Evolutionary conservation across 2,888 invertebrate species (phyloP).

Genomic region (Xylota segnis): DNA sequence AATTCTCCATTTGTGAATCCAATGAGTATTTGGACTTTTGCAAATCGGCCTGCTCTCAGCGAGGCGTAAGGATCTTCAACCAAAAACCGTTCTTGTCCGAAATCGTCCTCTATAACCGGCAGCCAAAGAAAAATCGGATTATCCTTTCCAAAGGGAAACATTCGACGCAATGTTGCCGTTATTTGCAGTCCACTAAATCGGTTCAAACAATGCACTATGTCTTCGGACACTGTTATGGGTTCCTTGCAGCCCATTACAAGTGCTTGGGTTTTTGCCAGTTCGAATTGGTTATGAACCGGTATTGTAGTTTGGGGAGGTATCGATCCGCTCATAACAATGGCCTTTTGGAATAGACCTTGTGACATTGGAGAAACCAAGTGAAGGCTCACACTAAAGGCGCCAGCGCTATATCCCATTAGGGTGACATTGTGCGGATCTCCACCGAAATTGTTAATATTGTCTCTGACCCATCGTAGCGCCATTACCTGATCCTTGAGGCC

Average conservation of each 20-base stretch:
- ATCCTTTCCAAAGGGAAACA: constrained; percentile 80
- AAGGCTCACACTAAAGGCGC: constrained; percentile 79
- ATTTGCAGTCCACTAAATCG: constrained; percentile 78
- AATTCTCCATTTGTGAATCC: constrained; percentile 86
- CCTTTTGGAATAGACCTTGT: constrained; percentile 85
- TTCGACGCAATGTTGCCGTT: constrained; percentile 76
- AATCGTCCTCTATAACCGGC: constrained; percentile 85
- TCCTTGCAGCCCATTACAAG: constrained; percentile 84
- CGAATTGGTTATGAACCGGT: constrained; percentile 83
- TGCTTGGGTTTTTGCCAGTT: constrained; percentile 85
- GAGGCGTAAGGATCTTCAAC: constrained; percentile 84
- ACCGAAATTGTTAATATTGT: constrained; percentile 85
- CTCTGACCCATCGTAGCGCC: constrained; percentile 85
- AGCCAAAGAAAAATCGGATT: constrained; percentile 83
- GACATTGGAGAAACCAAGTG: constrained; percentile 83
- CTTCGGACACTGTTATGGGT: constrained; percentile 80
- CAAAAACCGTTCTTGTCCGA: constrained; percentile 85
- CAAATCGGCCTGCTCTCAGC: constrained; percentile 83
- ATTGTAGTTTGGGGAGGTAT: constrained; percentile 80
- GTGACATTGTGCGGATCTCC: constrained; percentile 86
- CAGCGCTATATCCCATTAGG: constrained; percentile 84
- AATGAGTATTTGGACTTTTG: constrained; percentile 85
- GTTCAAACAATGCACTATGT: constrained; percentile 85
- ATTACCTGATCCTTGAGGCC: constrained; percentile 87
- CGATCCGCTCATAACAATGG: constrained; percentile 85